phyloP scores from a whole-genome alignment of 2,113 vertebrate species.

The Gallinago jamesoni region DNA sequence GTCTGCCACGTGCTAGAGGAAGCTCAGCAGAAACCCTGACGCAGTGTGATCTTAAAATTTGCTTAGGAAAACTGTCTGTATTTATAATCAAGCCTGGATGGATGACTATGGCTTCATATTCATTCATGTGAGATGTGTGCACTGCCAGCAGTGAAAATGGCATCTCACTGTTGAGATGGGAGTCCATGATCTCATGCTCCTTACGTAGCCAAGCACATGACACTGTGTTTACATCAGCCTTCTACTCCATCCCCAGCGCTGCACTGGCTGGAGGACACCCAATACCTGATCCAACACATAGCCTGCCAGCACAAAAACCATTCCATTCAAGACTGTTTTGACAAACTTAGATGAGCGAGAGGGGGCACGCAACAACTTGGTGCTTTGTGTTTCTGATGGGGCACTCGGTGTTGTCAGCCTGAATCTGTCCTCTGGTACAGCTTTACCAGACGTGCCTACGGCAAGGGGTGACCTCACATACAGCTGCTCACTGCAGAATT shows the following conservation, averaged over 20 bases:
- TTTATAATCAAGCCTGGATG: background rate
- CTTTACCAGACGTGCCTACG: rapidly evolving
- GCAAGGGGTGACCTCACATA: background rate
- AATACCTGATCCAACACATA: background rate
- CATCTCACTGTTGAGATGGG: background rate
- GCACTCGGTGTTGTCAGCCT: background rate
- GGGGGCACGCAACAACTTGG: background rate
- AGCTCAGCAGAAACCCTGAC: background rate
- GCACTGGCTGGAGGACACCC: background rate
- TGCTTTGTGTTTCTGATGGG: rapidly evolving
- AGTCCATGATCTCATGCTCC: background rate
- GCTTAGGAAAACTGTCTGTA: background rate
- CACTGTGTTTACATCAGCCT: background rate
- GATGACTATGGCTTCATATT: background rate
- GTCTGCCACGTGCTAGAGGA: background rate
- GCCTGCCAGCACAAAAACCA: background rate
- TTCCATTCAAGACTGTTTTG: background rate
- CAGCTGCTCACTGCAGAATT: background rate
- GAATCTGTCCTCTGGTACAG: background rate
- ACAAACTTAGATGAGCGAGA: background rate
- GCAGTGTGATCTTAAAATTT: background rate
- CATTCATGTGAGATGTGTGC: background rate
- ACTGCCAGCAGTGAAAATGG: background rate
- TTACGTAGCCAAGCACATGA: background rate
- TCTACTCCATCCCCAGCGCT: background rate